phyloP scores from a whole-genome alignment of 2,888 invertebrate species.

The Erannis defoliaria region DNA sequence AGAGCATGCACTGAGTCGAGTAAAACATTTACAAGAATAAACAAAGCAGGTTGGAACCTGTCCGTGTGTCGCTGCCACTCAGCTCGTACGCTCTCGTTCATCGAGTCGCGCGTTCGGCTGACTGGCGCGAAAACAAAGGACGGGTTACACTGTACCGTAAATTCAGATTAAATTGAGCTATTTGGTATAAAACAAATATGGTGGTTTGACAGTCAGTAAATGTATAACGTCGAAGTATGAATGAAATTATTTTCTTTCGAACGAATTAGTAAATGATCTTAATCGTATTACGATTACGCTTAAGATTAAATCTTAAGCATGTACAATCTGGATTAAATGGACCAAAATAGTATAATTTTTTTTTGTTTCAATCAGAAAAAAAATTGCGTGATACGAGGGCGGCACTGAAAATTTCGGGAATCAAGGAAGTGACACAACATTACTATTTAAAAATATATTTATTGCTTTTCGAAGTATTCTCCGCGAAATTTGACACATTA shows the following conservation, averaged over 20 bases:
- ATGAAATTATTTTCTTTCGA: slow-evolving; percentile 24
- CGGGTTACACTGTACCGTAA: not conserved
- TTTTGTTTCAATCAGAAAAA: not conserved
- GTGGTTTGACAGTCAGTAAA: slow-evolving; percentile 35
- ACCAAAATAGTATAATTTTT: slow-evolving; percentile 3
- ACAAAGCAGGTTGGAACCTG: not conserved
- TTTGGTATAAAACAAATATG: slow-evolving; percentile 34
- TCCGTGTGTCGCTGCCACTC: slow-evolving; percentile 4
- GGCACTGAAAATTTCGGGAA: too few relatives aligned
- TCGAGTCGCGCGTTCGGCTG: slow-evolving; percentile 31
- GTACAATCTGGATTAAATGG: slow-evolving; percentile 17
- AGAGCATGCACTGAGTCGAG: too few relatives aligned
- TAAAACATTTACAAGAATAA: not conserved
- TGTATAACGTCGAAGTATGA: slow-evolving; percentile 37
- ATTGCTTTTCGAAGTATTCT: too few relatives aligned
- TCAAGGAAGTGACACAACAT: too few relatives aligned
- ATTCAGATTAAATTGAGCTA: slow-evolving; percentile 12
- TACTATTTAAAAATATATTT: too few relatives aligned
- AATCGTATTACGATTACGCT: slow-evolving; percentile 20
- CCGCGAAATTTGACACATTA: too few relatives aligned
- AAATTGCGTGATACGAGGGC: not conserved
- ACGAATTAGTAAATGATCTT: slow-evolving; percentile 16
- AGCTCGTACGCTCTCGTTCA: slow-evolving; percentile 27
- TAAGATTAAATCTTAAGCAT: slow-evolving; percentile 17
- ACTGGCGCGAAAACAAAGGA: slow-evolving; percentile 10